phyloP scores from a whole-genome alignment of 2,888 invertebrate genomes.

The Archips xylosteana region DNA sequence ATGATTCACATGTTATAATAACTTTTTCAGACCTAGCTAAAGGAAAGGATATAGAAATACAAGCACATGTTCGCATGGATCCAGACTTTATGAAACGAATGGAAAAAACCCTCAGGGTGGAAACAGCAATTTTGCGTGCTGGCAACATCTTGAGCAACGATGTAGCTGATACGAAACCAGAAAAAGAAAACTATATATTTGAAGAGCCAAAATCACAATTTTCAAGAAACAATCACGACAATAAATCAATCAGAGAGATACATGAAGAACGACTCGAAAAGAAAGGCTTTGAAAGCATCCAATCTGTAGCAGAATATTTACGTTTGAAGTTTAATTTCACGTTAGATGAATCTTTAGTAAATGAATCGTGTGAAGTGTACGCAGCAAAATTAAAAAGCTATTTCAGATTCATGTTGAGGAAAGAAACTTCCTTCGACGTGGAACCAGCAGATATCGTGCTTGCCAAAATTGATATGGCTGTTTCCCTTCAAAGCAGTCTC shows the following conservation, averaged over 20 bases:
- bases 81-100: not conserved
- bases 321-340: not conserved
- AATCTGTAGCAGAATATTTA: constrained; percentile 2
- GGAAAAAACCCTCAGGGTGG: not conserved
- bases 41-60: not conserved
- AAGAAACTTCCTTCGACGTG: not conserved
- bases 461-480: not conserved
- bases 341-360: not conserved
- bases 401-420: not conserved
- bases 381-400: not conserved
- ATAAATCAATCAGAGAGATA: not conserved
- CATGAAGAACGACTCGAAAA: not conserved
- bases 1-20: not conserved
- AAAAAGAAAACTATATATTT: not conserved
- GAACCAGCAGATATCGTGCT: not conserved
- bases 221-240: not conserved
- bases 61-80: not conserved
- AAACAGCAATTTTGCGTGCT: not conserved
- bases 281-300: not conserved
- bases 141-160: not conserved
- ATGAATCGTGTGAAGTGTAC: not conserved
- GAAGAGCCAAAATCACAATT: not conserved
- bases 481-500: not conserved
- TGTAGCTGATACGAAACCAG: not conserved
- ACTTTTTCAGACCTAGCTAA: not conserved